Evolutionary conservation across 2,113 vertebrate species (phyloP).

Genomic region (Phrynosoma blainvillii): DNA sequence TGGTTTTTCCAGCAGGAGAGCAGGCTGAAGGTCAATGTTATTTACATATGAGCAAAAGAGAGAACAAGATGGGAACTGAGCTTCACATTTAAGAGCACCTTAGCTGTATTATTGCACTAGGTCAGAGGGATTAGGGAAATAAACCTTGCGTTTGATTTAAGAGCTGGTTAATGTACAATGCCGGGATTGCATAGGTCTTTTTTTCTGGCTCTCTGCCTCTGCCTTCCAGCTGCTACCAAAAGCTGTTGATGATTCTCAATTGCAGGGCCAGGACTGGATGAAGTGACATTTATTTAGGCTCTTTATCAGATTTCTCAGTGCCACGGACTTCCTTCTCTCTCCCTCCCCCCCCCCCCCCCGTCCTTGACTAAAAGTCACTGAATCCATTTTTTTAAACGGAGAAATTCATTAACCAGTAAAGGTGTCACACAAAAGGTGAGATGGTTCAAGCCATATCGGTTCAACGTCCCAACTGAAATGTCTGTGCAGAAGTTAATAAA

Average conservation of each 20-base stretch:
- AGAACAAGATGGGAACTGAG: rapidly evolving
- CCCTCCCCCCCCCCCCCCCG: too few relatives aligned
- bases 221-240: not conserved
- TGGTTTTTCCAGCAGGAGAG: not conserved
- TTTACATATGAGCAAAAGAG: not conserved
- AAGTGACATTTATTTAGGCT: not conserved
- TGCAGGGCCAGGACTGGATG: not conserved
- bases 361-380: not conserved
- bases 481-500: rapidly evolving
- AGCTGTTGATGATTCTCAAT: rapidly evolving
- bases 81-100: rapidly evolving
- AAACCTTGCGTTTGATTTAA: not conserved
- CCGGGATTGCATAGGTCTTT: not conserved
- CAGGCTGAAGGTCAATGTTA: not conserved
- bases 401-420: slow-evolving; percentile 46
- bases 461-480: slow-evolving; percentile 23
- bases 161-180: slow-evolving; percentile 11
- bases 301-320: not conserved
- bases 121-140: slow-evolving; percentile 21
- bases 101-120: slow-evolving; percentile 15
- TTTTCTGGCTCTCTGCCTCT: not conserved
- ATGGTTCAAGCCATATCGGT: not conserved
- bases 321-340: not conserved
- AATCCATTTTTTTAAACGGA: slow-evolving; percentile 43
- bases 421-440: slow-evolving; percentile 15